These are phyloP conservation scores for Rhabdophis nuchalis DNA, from an alignment of 2,797 vertebrate species.

Conservation along the genomic window DNA sequence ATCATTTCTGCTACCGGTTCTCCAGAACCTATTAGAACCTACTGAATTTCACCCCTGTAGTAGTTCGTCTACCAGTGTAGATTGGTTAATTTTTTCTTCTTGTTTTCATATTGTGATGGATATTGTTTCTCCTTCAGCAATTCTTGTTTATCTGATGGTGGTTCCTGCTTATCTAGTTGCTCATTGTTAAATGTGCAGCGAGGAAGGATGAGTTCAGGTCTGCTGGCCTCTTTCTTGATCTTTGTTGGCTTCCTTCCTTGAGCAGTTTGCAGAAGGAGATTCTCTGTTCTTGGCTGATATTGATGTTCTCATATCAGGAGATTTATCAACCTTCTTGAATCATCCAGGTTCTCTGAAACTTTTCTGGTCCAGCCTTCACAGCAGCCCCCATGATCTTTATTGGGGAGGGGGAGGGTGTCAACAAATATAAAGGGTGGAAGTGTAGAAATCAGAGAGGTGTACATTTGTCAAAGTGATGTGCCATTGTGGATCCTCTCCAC, in stretches of 20 bases:
- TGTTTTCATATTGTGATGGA: background rate
- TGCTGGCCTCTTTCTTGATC: background rate
- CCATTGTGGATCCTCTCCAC: slow-evolving; percentile 54
- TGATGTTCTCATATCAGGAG: slow-evolving; percentile 26
- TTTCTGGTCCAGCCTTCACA: background rate
- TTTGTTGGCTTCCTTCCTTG: background rate
- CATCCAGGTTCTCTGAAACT: slow-evolving; percentile 11
- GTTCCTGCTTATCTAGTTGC: background rate
- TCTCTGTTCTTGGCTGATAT: slow-evolving; percentile 1
- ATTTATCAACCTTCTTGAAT: slow-evolving; percentile 29
- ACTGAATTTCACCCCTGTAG: no score
- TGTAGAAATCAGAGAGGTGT: slow-evolving; percentile 50
- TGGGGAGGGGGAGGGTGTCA: slow-evolving; percentile 16
- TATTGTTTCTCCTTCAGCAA: background rate
- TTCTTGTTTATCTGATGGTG: background rate
- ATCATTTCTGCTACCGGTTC: no score
- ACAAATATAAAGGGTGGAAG: slow-evolving; percentile 4
- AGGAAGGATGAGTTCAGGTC: background rate
- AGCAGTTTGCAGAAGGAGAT: background rate
- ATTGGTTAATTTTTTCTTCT: background rate
- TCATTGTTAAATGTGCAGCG: background rate
- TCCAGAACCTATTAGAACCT: no score
- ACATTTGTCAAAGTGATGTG: slow-evolving; percentile 23
- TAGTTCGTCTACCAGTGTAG: background rate
- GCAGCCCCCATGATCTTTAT: slow-evolving; percentile 11